A percentile compares a stretch with the other conserved stretches of the same genome.
Conservation (phyloP, 2,797 vertebrate species). For the Morelia viridis region DNA sequence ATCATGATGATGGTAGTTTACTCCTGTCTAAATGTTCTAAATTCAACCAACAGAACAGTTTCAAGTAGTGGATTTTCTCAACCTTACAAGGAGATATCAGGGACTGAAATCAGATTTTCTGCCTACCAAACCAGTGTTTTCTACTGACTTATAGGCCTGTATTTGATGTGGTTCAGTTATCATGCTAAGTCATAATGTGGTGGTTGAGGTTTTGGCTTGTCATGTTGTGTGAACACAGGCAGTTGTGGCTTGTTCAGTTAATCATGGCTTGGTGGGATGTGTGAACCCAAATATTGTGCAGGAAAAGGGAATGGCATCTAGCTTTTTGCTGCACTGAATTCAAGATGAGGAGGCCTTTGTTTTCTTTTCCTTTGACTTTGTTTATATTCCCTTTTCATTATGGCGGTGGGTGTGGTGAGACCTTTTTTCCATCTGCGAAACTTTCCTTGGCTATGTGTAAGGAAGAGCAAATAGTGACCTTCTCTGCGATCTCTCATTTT, state of each 20-base stretch:
- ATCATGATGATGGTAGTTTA: too few relatives aligned
- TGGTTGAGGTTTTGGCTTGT: neutral
- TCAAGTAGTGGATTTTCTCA: neutral
- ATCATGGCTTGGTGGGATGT: neutral
- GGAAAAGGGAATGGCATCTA: neutral
- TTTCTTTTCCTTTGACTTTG: slow-evolving; percentile 60
- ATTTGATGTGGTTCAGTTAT: neutral
- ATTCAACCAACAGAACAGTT: too few relatives aligned
- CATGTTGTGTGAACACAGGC: neutral
- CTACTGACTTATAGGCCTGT: neutral
- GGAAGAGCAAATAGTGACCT: slow-evolving; percentile 70
- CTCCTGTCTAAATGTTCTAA: too few relatives aligned
- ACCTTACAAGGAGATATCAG: neutral
- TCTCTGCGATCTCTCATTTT: slow-evolving; percentile 60
- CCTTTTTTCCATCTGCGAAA: slow-evolving; percentile 73
- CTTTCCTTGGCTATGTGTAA: slow-evolving; percentile 72
- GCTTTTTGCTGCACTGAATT: slow-evolving; percentile 55
- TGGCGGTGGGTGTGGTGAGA: slow-evolving; percentile 60
- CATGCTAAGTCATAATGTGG: neutral
- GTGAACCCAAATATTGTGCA: neutral
- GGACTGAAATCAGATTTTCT: neutral
- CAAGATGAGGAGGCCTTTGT: slow-evolving; percentile 45
- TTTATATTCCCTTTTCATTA: slow-evolving; percentile 63
- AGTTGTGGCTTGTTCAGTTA: neutral
- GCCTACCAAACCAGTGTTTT: neutral